These are phyloP conservation scores for Leptobrachium leishanense DNA, from an alignment of 2,113 vertebrate genomes.

Conservation along the genomic window DNA sequence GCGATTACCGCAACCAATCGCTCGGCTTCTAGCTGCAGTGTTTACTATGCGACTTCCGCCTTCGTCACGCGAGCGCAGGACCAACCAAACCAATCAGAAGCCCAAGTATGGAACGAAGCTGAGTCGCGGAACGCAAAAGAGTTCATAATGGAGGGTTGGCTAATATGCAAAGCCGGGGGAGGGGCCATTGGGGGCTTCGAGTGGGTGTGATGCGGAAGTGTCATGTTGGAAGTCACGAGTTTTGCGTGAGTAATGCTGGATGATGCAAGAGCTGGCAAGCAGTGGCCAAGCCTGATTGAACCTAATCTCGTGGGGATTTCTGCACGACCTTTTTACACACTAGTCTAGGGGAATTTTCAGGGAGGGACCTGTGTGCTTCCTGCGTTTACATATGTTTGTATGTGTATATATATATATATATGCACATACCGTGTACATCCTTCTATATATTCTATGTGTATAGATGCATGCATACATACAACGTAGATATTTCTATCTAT, in stretches of 20 bases:
- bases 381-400: too few species aligned
- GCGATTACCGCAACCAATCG: neutral
- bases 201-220: conserved; percentile 22
- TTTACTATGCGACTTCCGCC: neutral
- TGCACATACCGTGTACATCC: too few species aligned
- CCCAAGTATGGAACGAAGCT: neutral
- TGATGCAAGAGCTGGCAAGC: conserved; percentile 46
- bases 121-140: conserved; percentile 30
- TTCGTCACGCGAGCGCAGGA: neutral
- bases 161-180: neutral
- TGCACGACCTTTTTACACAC: neutral
- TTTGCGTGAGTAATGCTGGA: conserved; percentile 20
- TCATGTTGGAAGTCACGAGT: conserved; percentile 40
- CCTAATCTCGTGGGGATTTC: conserved; percentile 7
- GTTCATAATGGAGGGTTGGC: too few species aligned
- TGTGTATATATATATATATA: too few species aligned
- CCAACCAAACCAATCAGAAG: neutral
- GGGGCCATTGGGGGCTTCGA: too few species aligned
- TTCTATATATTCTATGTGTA: too few species aligned
- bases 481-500: too few species aligned
- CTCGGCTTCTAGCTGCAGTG: neutral
- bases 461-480: too few species aligned
- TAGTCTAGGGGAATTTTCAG: too few species aligned
- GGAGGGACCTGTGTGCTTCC: too few species aligned
- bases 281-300: neutral